Base-by-base conservation (phyloP, 2,888 invertebrate genomes). In the Cantharis rufa region DNA sequence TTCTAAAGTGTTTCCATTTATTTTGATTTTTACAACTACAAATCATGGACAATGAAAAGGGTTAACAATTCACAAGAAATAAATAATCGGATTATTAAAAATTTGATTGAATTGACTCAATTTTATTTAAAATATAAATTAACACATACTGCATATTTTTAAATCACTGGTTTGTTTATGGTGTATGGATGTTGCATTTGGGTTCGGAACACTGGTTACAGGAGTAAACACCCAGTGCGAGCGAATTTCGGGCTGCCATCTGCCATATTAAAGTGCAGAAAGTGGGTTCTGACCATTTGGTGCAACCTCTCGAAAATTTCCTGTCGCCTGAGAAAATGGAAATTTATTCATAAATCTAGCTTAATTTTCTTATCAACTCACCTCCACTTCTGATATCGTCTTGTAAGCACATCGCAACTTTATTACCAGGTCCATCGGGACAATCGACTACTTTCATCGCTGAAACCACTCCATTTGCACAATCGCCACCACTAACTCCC, bases 381-480 rank as follows among this genome's bases (percentile, higher is more conserved):
- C 75, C 10, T 21, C 71, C 66, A n/a, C 2, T 61, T 48, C 66
- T 70, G 10, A 16, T 28, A 61, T 75, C 75, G 3, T 4, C 15
- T 1, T 61, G 24, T 10, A 64, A 3, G 15, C 75, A 75, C 62
- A 68, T 71, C 3, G 71, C 71, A 3, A 32, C 13, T 10, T 2
- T 10, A 28, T 10, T 11, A 10, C 27, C 10, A 28, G 0, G 0
- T 28, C 66, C 70, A 21, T 48, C 62, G 0, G 70, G 74, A 62
- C 75, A 75, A 9, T 71, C 64, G 4, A 68, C 21, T 11, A 71
- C n/a, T 5, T 71, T 16, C 75, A 75, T 71, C 10, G 71, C 66
- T 5, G 75, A 71, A n/a, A 24, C 10, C 32, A 61, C 68, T 1
- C 15, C 75, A 15, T 71, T 71, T 5, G 66, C 75, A 68, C 75